These are phyloP conservation scores for Cartodere bifasciata DNA, from an alignment of 2,888 invertebrate genomes.

Conservation along the genomic window DNA sequence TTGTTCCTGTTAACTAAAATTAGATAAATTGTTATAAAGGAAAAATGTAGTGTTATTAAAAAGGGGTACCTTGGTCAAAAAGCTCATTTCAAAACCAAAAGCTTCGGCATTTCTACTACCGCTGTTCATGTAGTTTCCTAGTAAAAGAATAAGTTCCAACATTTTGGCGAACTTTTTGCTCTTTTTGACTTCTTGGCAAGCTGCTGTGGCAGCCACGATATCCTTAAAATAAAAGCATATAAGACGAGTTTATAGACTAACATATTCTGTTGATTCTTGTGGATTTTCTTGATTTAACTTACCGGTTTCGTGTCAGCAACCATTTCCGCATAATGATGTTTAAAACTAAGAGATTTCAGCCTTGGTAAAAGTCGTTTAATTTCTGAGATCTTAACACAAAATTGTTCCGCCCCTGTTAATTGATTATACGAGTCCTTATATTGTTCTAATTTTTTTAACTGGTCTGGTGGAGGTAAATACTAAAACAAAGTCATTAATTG, in stretches of 20 bases:
- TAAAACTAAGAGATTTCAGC: conserved; percentile 80
- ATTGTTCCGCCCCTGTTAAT: conserved; percentile 87
- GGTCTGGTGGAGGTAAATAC: conserved; percentile 85
- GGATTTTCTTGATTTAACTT: conserved; percentile 33
- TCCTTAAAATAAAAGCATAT: conserved; percentile 49
- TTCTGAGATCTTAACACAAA: conserved; percentile 80
- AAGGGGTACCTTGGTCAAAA: conserved; percentile 68
- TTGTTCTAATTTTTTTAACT: conserved; percentile 71
- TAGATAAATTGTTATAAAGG: conserved; percentile 13
- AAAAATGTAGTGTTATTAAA: background rate
- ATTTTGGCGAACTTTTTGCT: conserved; percentile 85
- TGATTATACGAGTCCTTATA: conserved; percentile 67
- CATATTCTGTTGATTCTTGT: no score
- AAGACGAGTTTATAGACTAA: no score
- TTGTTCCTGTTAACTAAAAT: conserved; percentile 68
- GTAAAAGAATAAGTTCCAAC: conserved; percentile 72
- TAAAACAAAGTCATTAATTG: conserved; percentile 38
- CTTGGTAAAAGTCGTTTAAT: conserved; percentile 79
- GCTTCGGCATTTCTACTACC: conserved; percentile 90
- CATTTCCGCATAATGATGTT: conserved; percentile 75
- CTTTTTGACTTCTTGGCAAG: conserved; percentile 84
- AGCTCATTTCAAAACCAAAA: conserved; percentile 93
- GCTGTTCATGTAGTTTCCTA: conserved; percentile 96
- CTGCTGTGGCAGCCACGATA: conserved; percentile 88
- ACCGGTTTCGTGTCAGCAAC: conserved; percentile 80